These are phyloP conservation scores for Micrasema minimum DNA, from an alignment of 1,140 invertebrate species.

Conservation along the genomic window DNA sequence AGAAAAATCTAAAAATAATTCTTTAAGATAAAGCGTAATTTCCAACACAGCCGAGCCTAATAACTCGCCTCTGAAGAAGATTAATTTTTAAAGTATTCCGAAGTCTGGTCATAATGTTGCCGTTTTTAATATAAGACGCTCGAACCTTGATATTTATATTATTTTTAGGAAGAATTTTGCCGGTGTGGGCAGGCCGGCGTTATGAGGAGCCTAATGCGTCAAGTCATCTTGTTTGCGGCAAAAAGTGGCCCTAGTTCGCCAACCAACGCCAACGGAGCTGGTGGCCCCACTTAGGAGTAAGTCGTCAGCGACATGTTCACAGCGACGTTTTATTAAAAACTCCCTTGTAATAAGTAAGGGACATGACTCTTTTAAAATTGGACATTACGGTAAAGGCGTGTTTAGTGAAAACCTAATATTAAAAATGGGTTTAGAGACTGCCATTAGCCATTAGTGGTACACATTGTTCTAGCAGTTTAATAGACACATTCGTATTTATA, in stretches of 20 bases:
- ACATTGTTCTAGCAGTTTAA: no score
- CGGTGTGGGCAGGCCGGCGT: slow-evolving; percentile 5
- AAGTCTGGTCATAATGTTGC: slow-evolving; percentile 11
- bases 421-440: no score
- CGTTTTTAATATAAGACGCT: slow-evolving; percentile 49
- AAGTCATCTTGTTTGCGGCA: slow-evolving; percentile 42
- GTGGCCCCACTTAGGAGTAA: not conserved
- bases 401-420: no score
- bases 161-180: slow-evolving; percentile 42
- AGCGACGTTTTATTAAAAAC: slow-evolving; percentile 1
- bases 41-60: no score
- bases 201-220: slow-evolving; percentile 44
- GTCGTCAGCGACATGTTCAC: not conserved
- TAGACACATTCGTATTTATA: no score
- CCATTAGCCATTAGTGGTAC: no score
- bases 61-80: not conserved
- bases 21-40: no score
- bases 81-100: slow-evolving; percentile 18
- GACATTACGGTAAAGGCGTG: no score
- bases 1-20: no score
- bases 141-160: slow-evolving; percentile 23
- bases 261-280: not conserved
- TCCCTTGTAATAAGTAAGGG: no score
- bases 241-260: slow-evolving; percentile 33
- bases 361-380: no score